Evolutionary conservation across 53 echinoderm and acorn worm species (phyloP), one percentile per base, ranked within the genome.

Genomic region (Antedon mediterranea): DNA sequence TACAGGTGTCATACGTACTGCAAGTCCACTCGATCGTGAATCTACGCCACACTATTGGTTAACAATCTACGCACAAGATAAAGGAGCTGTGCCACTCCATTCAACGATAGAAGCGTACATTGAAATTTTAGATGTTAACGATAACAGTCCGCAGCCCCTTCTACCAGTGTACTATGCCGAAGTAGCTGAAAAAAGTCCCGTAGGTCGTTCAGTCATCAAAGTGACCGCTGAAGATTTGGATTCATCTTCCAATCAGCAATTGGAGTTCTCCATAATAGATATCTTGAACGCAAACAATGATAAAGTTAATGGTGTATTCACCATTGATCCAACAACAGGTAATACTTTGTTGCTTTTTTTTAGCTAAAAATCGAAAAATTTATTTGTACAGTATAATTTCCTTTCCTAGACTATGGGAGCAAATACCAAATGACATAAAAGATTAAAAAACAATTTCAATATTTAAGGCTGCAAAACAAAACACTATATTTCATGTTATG

Each of bases 41-140:
- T 91, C 87, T 76, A 83, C 83, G 31, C 77, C 91, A 0, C 89
- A 89, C 71, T 94, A 87, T 83, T 94, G 95, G 95, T 81, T 94
- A 81, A 94, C 89, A 0, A 79, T 94, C 43, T 94, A 94, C 43
- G 95, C 91, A n/a, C 95, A 94, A 72, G 95, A 94, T 44, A 87
- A 91, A 13, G 95, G 89, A 0, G 91, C 91, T 18, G 87, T 94
- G 20, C 95, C 95, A 0, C 87, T 85, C 8, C 89, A 94, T 79
- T 83, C 95, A 33, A 85, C 89, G 28, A 75, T 94, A n/a, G 85
- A 94, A 76, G 91, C 91, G 43, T 91, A 83, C 80, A 85, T 94
- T 30, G 77, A 91, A 30, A 85, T 94, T 8, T 44, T 78, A 1
- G 95, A 94, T 81, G 84, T 94, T 76, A 94, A 94, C 71, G 95